phyloP scores from a whole-genome alignment of 1,140 invertebrate genomes.

The Calliopsis andreniformis region DNA sequence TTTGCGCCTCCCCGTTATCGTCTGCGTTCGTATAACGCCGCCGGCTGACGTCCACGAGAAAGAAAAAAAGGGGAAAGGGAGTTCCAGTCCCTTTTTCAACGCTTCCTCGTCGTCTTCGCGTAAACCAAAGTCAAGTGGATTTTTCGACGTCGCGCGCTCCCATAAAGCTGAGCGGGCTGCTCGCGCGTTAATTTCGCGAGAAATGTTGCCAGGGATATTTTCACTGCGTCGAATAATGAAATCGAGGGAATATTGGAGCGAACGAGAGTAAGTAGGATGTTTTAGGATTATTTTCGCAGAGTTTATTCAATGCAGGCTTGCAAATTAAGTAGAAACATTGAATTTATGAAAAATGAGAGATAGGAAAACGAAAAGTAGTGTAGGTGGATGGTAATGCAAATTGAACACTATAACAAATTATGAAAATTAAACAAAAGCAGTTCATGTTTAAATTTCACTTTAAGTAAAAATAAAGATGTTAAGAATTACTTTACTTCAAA shows the following conservation, averaged over 20 bases:
- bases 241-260: neutral
- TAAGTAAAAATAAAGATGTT: no score
- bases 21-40: conserved; percentile 59
- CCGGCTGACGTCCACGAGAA: conserved; percentile 17
- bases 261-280: no score
- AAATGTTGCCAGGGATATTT: neutral
- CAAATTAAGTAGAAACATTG: no score
- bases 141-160: conserved; percentile 22
- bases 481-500: no score
- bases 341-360: no score
- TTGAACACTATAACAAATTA: no score
- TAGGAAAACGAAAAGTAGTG: no score
- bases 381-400: no score
- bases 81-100: conserved; percentile 41
- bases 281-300: no score
- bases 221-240: neutral
- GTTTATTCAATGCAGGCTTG: no score
- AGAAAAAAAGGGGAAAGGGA: neutral
- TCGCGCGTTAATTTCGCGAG: conserved; percentile 13
- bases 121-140: conserved; percentile 46
- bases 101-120: conserved; percentile 41
- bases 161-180: neutral
- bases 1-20: conserved; percentile 62
- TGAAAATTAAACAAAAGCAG: no score
- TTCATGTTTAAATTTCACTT: no score